phyloP scores from a whole-genome alignment of 2,113 vertebrate species.

The Muntiacus muntjak region DNA sequence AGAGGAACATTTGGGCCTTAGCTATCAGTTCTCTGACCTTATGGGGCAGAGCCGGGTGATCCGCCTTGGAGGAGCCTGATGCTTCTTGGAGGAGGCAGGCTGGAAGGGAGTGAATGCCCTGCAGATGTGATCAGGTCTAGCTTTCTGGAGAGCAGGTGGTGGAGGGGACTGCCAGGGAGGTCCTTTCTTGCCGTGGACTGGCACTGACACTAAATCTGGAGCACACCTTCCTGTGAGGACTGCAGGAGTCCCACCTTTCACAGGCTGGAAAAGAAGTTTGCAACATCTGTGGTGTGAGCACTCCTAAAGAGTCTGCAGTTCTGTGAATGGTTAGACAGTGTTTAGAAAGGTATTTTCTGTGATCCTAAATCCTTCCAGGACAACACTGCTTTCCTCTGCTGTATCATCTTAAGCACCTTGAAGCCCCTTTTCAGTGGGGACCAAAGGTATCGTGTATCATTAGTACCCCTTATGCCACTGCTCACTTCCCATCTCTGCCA shows the following conservation, averaged over 20 bases:
- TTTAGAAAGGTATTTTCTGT: neutral
- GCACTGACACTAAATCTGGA: neutral
- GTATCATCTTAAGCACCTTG: neutral
- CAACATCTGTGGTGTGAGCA: neutral
- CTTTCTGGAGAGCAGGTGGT: neutral
- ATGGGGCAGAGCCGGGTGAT: neutral
- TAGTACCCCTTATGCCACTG: neutral
- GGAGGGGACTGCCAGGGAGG: neutral
- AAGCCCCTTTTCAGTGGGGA: neutral
- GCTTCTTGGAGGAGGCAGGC: neutral
- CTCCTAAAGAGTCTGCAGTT: neutral
- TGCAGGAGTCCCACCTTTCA: neutral
- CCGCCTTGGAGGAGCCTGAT: neutral
- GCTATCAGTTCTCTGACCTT: neutral
- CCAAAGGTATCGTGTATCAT: neutral
- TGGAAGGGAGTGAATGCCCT: neutral
- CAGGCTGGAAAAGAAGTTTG: neutral
- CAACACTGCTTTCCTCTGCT: neutral
- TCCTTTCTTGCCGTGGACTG: neutral
- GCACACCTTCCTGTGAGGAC: neutral
- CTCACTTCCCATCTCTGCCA: neutral
- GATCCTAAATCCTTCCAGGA: neutral
- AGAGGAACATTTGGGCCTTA: constrained; percentile 12
- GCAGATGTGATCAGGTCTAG: neutral
- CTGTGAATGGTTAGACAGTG: neutral